Evolutionary conservation across 2,888 invertebrate species (phyloP), one percentile per base, ranked within the genome.

Genomic region (Himalopsyche kuldschensis): DNA sequence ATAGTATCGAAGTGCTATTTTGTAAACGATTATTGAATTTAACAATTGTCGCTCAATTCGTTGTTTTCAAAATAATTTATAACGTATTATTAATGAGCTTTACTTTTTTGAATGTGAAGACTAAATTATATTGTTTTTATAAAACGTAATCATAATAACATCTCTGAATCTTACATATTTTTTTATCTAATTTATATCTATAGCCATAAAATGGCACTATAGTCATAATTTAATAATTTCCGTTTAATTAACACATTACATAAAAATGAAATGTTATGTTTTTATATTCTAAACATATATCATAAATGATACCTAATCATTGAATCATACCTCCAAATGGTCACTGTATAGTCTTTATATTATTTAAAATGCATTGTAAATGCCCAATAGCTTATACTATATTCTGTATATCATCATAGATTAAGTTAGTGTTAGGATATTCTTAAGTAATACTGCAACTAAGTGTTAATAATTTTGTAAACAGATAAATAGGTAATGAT

Each of bases 401-500:
- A 30, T 69, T 69, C 69, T 69, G 27, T 69, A 69, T 27, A 69
- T 69, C 69, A 69, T 69, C 69, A 27, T 69, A 30, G 30, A 30
- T 27, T 41, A 78, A 46, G 63, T 32, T 82, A 82, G 24, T 76
- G 48, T 78, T 81, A 32, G 69, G 69, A 69, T 81, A 30, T 78
- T 78, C 24, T 41, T 55, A 75, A 41, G 80, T 46, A 63, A 83
- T 76, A 83, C 63, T 63, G 83, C 80, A 83, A 77, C 76, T 83
- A 83, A 83, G 80, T 83, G 83, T 83, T 82, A 79, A 82, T 80
- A 75, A 83, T 83, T 83, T 83, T 83, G 41, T 83, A 83, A 83
- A 77, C 80, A 83, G 55, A 77, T 55, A 10, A 69, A 78, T 69
- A 69, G 20, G 69, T 30, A 69, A 69, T 69, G 30, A 27, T 75